These are phyloP conservation scores for Cryptocephalus primarius DNA, from an alignment of 2,888 invertebrate genomes.

Conservation along the genomic window DNA sequence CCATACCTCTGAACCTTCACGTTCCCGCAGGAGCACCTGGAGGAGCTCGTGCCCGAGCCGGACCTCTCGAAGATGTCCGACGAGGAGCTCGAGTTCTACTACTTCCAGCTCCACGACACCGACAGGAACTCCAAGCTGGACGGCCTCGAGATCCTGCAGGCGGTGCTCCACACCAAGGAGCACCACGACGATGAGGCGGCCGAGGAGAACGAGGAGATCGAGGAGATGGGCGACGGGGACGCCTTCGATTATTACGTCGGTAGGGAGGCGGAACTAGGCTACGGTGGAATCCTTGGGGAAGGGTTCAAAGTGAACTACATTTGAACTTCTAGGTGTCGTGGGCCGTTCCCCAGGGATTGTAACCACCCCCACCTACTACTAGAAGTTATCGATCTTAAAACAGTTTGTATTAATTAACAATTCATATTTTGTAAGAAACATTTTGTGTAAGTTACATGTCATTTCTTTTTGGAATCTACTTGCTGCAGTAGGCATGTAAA, in stretches of 20 bases:
- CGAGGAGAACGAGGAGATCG: slow-evolving; percentile 25
- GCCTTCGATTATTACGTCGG: slow-evolving; percentile 40
- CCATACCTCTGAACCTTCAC: too few species aligned
- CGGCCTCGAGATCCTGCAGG: slow-evolving; percentile 79
- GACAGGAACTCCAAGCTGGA: slow-evolving; percentile 84
- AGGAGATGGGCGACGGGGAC: slow-evolving; percentile 30
- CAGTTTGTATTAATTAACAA: too few species aligned
- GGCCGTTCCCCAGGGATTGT: too few species aligned
- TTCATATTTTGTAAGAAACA: too few species aligned
- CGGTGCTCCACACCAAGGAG: slow-evolving; percentile 63
- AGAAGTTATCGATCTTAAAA: too few species aligned
- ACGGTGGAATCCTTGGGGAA: too few species aligned
- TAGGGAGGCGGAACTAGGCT: slow-evolving; percentile 18
- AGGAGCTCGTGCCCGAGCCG: slow-evolving; percentile 36
- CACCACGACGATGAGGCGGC: slow-evolving; percentile 40
- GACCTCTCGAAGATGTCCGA: slow-evolving; percentile 63
- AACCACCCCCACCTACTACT: too few species aligned
- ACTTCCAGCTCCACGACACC: slow-evolving; percentile 79
- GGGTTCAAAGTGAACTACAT: too few species aligned
- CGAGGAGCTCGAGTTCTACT: slow-evolving; percentile 77
- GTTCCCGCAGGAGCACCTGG: slow-evolving; percentile 32
- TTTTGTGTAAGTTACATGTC: too few species aligned
- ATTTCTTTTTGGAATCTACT: too few species aligned
- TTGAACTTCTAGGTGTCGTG: too few species aligned
- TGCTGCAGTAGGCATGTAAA: not conserved